Base-by-base conservation (phyloP, 2,797 vertebrate species). In the Tapirus indicus region DNA sequence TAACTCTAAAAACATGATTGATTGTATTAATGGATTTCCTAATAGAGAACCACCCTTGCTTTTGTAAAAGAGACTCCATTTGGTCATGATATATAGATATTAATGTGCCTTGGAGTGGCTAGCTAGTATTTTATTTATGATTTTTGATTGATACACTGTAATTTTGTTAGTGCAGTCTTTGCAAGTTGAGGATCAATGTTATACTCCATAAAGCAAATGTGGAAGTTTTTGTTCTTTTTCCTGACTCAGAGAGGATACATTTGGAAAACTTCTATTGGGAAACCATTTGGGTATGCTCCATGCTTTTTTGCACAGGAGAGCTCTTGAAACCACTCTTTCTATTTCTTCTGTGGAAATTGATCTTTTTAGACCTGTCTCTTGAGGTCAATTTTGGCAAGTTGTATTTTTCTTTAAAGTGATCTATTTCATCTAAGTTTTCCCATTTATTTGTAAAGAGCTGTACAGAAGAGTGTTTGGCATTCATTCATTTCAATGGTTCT, bases 371-470 rank as follows among this genome's bases (percentile, higher is more conserved):
- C 20, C 25, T 80, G 44, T 72, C 79, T 68, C 41, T 91, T 90
- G 75, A 75, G 74, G 13, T 38, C 47, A 84, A 20, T 77, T 84
- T 88, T 47, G 64, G 64, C 68, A 58, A 80, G n/a, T 44, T 74
- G n/a, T 82, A 49, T 64, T 97, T 91, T 82, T 87, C 86, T 84
- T 66, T 32, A 69, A 94, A 92, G 35, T 69, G 49, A 84, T 60
- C 21, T 14, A 71, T 80, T 92, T 92, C 9, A 35, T 62, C n/a
- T 74, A 1, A 18, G 41, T 66, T 74, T 79, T 60, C 29, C 41
- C 32, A 32, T 89, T 74, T 60, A 3, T 84, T 64, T 66, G 64
- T 74, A 52, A 83, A 68, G 32, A 79, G 20, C 20, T 38, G 11
- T 18, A 54, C 2, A 20, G 11, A 82, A 16, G 44, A 94, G 35